Evolutionary conservation across 2,888 invertebrate species (phyloP).

Genomic region (Cryptocheilus praepositus): DNA sequence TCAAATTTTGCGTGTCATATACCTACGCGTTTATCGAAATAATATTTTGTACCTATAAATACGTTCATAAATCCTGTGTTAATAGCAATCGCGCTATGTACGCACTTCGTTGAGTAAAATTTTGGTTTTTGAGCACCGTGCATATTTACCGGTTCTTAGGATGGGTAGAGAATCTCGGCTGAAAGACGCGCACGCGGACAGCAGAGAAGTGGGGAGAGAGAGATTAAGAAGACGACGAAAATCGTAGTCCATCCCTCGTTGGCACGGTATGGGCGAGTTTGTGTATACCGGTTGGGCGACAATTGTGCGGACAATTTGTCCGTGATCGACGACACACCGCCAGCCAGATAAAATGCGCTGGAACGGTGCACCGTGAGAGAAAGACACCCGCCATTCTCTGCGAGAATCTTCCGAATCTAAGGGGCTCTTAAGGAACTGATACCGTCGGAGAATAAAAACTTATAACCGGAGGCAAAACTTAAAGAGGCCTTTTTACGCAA

Average conservation of each 20-base stretch:
- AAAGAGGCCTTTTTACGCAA: slow-evolving; percentile 33
- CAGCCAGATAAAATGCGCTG: slow-evolving; percentile 22
- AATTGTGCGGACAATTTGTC: slow-evolving; percentile 62
- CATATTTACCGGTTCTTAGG: slow-evolving; percentile 24
- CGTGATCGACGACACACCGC: slow-evolving; percentile 17
- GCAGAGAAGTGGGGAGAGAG: neutral
- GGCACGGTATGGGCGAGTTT: slow-evolving; percentile 32
- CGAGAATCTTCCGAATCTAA: slow-evolving; percentile 29
- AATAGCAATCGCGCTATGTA: too few species aligned
- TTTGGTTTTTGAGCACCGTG: slow-evolving; percentile 35
- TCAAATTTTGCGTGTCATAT: too few species aligned
- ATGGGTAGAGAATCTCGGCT: slow-evolving; percentile 34
- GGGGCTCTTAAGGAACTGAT: slow-evolving; percentile 39
- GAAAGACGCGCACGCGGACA: slow-evolving; percentile 19
- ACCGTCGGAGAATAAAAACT: slow-evolving; percentile 11
- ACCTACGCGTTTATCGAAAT: too few species aligned
- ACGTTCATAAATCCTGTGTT: too few species aligned
- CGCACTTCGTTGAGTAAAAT: too few species aligned
- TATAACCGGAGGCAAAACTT: slow-evolving; percentile 22
- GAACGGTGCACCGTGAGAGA: slow-evolving; percentile 19
- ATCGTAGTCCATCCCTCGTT: slow-evolving; percentile 44
- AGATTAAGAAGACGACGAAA: slow-evolving; percentile 39
- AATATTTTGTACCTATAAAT: too few species aligned
- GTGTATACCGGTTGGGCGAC: slow-evolving; percentile 53
- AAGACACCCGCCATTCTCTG: slow-evolving; percentile 4